phyloP scores from a whole-genome alignment of 2,797 vertebrate species.

The Danionella dracula region DNA sequence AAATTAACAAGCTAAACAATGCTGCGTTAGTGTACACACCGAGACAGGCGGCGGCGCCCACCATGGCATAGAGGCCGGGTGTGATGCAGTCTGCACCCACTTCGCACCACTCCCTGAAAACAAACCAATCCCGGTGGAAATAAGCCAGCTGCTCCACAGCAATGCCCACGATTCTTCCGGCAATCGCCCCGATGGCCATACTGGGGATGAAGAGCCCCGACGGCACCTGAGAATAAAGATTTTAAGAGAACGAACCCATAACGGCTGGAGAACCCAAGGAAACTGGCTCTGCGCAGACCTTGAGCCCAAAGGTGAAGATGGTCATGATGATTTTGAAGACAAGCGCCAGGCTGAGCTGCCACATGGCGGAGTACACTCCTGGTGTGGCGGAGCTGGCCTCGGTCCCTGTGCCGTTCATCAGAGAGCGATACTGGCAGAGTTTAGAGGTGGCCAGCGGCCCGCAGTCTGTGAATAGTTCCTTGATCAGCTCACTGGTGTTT shows the following conservation, averaged over 20 bases:
- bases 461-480: conserved; percentile 97
- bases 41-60: conserved; percentile 93
- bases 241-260: too few species aligned
- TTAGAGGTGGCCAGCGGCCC: conserved; percentile 92
- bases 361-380: conserved; percentile 95
- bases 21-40: conserved; percentile 68
- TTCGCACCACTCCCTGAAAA: conserved; percentile 98
- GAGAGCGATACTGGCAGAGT: conserved; percentile 93
- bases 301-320: conserved; percentile 97
- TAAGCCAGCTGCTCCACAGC: conserved; percentile 95
- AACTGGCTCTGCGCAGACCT: too few species aligned
- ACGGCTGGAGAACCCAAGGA: too few species aligned
- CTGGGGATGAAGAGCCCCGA: conserved; percentile 97
- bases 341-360: conserved; percentile 94
- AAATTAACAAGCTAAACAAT: too few species aligned
- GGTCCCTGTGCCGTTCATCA: conserved; percentile 88
- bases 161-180: conserved; percentile 95
- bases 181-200: conserved; percentile 97
- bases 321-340: conserved; percentile 99
- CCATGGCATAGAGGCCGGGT: conserved; percentile 97
- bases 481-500: conserved; percentile 97
- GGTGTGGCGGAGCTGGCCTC: conserved; percentile 84
- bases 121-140: conserved; percentile 97
- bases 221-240: conserved; percentile 76
- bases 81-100: conserved; percentile 98